Percentiles rank a stretch among this genome's conserved stretches.
phyloP scores from a whole-genome alignment of 37 sponge, comb jelly and placozoan genomes.

The Beroe ovata region DNA sequence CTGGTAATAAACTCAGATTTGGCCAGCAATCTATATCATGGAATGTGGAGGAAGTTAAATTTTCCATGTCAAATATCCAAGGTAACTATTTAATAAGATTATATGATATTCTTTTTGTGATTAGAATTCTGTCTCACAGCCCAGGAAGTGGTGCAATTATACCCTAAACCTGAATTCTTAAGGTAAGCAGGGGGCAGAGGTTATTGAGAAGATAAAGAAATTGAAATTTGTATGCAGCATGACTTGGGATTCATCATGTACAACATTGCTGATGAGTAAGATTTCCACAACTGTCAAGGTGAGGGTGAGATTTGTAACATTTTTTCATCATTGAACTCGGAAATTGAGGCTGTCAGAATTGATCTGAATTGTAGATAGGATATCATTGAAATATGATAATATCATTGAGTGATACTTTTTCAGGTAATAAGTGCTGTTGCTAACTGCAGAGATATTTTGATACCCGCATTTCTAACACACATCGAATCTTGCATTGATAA shows the following conservation, averaged over 20 bases:
- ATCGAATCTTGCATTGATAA: background rate
- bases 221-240: background rate
- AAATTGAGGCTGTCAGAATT: too few species aligned
- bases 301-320: too few species aligned
- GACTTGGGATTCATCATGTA: background rate
- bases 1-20: background rate
- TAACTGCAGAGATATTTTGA: background rate
- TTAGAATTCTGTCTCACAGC: too few species aligned
- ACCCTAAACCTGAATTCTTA: background rate
- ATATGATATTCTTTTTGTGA: too few species aligned
- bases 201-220: background rate
- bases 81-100: too few species aligned
- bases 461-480: background rate
- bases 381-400: too few species aligned
- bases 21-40: background rate
- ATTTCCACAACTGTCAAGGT: conserved; percentile 20
- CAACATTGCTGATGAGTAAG: conserved; percentile 11
- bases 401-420: background rate
- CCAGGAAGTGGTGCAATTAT: too few species aligned
- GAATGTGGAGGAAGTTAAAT: background rate
- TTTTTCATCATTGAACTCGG: too few species aligned
- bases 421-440: conserved; percentile 35
- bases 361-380: too few species aligned
- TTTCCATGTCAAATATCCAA: conserved; percentile 1
- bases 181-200: background rate